phyloP scores from a whole-genome alignment of 1,140 invertebrate genomes.

The Colletes latitarsis region DNA sequence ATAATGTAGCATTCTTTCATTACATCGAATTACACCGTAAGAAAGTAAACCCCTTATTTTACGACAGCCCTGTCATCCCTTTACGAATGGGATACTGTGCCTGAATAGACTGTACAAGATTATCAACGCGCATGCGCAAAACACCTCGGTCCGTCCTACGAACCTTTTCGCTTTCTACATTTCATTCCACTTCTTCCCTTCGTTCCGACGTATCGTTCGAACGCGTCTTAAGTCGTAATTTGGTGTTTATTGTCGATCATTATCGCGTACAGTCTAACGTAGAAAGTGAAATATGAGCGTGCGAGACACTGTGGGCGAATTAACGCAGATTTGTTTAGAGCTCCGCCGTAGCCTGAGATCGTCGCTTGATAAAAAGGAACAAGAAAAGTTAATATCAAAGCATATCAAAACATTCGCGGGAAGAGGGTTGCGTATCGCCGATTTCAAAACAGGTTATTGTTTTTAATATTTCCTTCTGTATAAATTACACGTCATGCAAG shows the following conservation, averaged over 20 bases:
- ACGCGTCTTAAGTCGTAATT: no score
- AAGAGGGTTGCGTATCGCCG: slow-evolving; percentile 58
- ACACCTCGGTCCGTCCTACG: no score
- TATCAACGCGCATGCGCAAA: no score
- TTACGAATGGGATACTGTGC: no score
- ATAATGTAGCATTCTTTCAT: slow-evolving; percentile 1
- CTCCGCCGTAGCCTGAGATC: slow-evolving; percentile 63
- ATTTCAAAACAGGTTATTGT: slow-evolving; percentile 77
- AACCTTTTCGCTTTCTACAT: no score
- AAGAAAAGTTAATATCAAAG: slow-evolving; percentile 70
- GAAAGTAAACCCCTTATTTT: background rate
- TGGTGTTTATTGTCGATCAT: no score
- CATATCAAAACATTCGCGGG: slow-evolving; percentile 72
- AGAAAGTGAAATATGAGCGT: slow-evolving; percentile 72
- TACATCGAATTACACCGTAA: background rate
- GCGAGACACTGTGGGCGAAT: slow-evolving; percentile 70
- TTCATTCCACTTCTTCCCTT: no score
- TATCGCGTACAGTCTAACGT: background rate
- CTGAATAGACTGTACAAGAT: no score
- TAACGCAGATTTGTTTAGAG: slow-evolving; percentile 73
- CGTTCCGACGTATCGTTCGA: no score
- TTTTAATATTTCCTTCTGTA: background rate
- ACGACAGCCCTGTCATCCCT: background rate
- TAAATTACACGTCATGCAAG: background rate
- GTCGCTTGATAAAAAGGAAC: slow-evolving; percentile 59